A percentile compares a stretch with the other conserved stretches of the same genome.
Conservation (phyloP, 2,113 vertebrate species). For the Glaucidium brasilianum region DNA sequence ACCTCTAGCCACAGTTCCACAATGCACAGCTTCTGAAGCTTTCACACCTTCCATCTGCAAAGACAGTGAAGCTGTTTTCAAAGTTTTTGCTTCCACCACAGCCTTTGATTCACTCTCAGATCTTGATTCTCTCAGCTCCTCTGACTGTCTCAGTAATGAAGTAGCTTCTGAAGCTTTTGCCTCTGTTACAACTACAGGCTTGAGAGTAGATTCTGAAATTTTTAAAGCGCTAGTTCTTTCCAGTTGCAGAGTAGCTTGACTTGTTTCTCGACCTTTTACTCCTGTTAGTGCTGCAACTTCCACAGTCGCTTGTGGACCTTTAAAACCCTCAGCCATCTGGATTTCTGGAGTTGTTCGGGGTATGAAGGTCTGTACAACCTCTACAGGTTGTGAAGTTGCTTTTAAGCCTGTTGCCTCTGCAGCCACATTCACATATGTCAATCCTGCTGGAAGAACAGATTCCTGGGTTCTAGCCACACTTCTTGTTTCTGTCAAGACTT, state of each 20-base stretch:
- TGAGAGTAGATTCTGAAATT: neutral
- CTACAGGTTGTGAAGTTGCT: neutral
- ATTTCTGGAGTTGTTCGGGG: neutral
- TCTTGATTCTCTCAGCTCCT: neutral
- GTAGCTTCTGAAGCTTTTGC: neutral
- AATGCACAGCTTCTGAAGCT: neutral
- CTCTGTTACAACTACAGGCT: neutral
- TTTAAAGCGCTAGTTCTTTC: neutral
- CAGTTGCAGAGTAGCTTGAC: neutral
- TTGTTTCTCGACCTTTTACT: neutral
- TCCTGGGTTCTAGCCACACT: neutral
- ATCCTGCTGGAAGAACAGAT: neutral
- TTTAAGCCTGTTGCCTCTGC: neutral
- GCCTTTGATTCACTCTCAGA: neutral
- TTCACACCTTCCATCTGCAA: neutral
- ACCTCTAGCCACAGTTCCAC: neutral
- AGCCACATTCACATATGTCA: neutral
- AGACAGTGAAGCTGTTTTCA: neutral
- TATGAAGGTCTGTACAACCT: rapidly evolving
- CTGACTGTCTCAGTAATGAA: neutral
- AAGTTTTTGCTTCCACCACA: neutral
- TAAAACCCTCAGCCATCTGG: neutral
- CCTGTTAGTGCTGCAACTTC: neutral
- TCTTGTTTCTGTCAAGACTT: neutral
- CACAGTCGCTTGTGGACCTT: neutral